Percentiles rank a stretch among this genome's conserved stretches.
Evolutionary conservation across 2,113 vertebrate genomes (phyloP).

Genomic region (Lepus timidus): DNA sequence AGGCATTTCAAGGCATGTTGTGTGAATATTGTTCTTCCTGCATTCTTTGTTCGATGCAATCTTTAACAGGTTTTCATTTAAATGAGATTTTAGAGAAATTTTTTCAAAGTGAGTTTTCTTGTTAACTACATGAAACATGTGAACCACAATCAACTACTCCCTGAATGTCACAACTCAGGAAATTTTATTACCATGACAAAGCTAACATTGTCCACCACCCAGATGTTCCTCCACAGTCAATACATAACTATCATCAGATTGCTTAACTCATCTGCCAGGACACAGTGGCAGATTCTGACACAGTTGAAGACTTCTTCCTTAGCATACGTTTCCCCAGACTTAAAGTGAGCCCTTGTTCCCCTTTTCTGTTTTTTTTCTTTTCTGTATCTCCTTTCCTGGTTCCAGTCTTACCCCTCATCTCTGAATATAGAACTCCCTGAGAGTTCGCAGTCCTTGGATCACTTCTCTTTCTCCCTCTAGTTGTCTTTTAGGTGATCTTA

Average conservation of each 20-base stretch:
- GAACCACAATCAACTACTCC: background rate
- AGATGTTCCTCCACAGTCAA: no score
- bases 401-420: background rate
- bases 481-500: background rate
- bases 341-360: background rate
- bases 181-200: background rate
- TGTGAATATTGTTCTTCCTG: background rate
- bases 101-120: background rate
- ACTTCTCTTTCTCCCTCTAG: background rate
- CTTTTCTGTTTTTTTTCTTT: background rate
- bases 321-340: background rate
- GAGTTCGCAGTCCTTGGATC: background rate
- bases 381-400: background rate
- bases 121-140: background rate
- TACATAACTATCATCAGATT: background rate
- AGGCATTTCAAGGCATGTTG: background rate
- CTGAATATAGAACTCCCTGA: no score
- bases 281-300: background rate
- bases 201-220: no score
- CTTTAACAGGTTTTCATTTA: background rate
- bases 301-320: background rate
- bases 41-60: background rate
- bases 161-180: background rate
- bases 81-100: background rate
- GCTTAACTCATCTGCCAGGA: background rate